Conservation (phyloP, 2,113 vertebrate species). For the Ornithorhynchus anatinus region DNA sequence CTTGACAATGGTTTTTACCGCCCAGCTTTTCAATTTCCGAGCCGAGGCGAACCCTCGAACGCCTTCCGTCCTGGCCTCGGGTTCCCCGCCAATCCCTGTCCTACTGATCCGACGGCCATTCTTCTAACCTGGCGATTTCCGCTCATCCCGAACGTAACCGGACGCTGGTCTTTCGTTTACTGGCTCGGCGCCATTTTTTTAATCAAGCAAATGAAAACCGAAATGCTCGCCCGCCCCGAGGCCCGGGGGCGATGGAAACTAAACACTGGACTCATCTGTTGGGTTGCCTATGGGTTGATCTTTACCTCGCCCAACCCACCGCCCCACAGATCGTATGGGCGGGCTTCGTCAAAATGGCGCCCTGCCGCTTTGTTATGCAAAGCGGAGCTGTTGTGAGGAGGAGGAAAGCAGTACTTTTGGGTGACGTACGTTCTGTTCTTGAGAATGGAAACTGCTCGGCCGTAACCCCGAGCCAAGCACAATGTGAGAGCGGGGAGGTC, state of each 20-base stretch:
- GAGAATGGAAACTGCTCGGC: slow-evolving; percentile 37
- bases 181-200: neutral
- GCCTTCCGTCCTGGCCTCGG: rapidly evolving
- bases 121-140: neutral
- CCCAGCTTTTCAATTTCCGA: neutral
- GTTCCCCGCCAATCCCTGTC: neutral
- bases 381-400: neutral
- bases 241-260: neutral
- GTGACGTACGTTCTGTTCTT: neutral
- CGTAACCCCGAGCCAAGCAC: too few species aligned
- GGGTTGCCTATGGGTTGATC: too few species aligned
- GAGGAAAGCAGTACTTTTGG: neutral
- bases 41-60: neutral
- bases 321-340: neutral
- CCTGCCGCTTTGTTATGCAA: neutral
- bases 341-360: neutral
- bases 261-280: neutral
- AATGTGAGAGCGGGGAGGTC: too few species aligned
- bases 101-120: neutral
- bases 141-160: neutral
- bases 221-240: neutral
- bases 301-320: neutral
- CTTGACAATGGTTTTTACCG: neutral
- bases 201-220: too few species aligned
- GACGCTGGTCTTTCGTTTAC: neutral